Base-by-base conservation (phyloP, 2,888 invertebrate genomes). In the Eucriotettix oculatus region DNA sequence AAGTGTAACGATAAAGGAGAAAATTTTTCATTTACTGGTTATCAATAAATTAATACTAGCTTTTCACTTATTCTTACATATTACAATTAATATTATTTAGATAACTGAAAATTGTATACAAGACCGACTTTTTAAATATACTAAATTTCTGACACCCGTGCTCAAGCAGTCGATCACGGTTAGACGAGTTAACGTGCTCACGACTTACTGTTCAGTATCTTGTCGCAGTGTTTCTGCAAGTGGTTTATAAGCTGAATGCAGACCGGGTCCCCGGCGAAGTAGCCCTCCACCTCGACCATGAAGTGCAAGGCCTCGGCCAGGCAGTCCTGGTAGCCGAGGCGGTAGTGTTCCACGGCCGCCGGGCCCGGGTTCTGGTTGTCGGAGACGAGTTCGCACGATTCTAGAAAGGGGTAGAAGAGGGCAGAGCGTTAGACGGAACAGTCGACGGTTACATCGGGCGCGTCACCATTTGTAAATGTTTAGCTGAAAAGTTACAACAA, bases 281-380 rank as follows among this genome's bases (percentile, higher is more conserved):
- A 85, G 5, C 87, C 89, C 68, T 90, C 88, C 10, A 85, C 83
- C 69, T 94, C 93, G 29, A 90, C 87, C 57, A 96, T 82, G 73
- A 90, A 96, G 67, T 91, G 83, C 76, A 94, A 85, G 1, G 89
- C 85, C 73, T 96, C 95, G 58, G 88, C 86, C 70, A 90, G 82
- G 66, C 95, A 95, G 72, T 94, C 95, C 70, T 90, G 89, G 76
- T 86, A 96, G 2, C 96, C 96, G 16, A 89, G 80, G 60, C 86
- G 80, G 73, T 85, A 91, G 66, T 83, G 77, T 58, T 81, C 79
- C 9, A 73, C 52, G 42, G 56, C 41, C 52, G 60, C 40, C 59
- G 61, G 58, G 56, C 56, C 65, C 63, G 63, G 52, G 42, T 56
- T 54, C n/a, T 54, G 59, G 17, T 17, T 42, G 2, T 59, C 56